Evolutionary conservation across 2,797 vertebrate genomes (phyloP).

Genomic region (Hapalemur alaotrensis): DNA sequence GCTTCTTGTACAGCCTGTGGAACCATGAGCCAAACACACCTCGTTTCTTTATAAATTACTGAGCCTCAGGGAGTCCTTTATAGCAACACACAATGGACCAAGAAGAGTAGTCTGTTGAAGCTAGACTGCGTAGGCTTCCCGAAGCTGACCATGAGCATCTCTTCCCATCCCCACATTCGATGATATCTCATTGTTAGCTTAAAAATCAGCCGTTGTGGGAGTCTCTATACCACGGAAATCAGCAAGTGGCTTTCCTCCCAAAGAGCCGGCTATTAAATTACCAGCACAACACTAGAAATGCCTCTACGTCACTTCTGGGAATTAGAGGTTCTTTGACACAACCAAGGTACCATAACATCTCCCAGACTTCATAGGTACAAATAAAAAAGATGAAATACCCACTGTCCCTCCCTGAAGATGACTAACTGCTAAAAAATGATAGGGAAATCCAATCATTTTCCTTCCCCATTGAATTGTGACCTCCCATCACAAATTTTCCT

Average conservation of each 20-base stretch:
- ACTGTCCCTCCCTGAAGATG: not conserved
- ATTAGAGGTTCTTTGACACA: not conserved
- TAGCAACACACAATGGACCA: not conserved
- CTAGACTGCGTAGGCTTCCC: not conserved
- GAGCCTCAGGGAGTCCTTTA: not conserved
- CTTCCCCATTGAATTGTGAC: slow-evolving; percentile 4
- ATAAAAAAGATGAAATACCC: not conserved
- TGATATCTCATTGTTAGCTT: not conserved
- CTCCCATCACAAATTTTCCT: not conserved
- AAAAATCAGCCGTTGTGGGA: not conserved
- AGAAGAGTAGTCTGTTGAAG: not conserved
- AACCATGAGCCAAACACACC: not conserved
- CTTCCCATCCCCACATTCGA: not conserved
- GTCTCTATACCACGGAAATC: not conserved
- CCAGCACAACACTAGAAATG: not conserved
- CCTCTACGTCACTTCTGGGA: not conserved
- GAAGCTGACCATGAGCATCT: not conserved
- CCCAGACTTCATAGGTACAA: not conserved
- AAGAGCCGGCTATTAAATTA: not conserved
- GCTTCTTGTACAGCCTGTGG: not conserved
- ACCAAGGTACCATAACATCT: not conserved
- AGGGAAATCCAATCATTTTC: slow-evolving; percentile 26
- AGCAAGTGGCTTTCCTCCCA: not conserved
- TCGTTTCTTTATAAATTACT: not conserved
- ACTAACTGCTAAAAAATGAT: not conserved